Evolutionary conservation across 2,797 vertebrate species (phyloP), one percentile per base, ranked within the genome.

Genomic region (Pipistrellus nathusii): DNA sequence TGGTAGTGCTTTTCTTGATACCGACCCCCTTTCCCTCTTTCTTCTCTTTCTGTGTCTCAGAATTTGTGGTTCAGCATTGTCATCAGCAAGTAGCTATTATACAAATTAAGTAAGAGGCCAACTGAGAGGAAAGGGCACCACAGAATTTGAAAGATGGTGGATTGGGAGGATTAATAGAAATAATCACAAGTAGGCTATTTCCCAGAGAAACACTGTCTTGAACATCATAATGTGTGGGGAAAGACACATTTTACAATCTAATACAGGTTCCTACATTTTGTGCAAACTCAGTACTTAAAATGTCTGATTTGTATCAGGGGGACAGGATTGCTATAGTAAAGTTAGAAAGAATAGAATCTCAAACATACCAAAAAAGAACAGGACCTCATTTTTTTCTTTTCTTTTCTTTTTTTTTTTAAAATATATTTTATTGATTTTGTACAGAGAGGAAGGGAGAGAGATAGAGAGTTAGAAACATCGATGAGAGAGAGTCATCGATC

Each of bases 71-170:
- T 93, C 30, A 83, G 53, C 71, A 87, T 77, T 35, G 8, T 78
- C 41, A 92, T 76, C 62, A 90, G 66, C 71, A 84, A 92, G 88
- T 68, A 85, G 82, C 81, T 93, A n/a, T n/a, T n/a, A n/a, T n/a
- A 72, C 35, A 57, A 71, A 68, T 89, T 30, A 81, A 15, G 10
- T 35, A 71, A 27, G n/a, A 69, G 35, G 55, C 66, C 72, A 87
- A n/a, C 59, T 53, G 35, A 44, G 25, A 23, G 59, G 17, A 89
- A 64, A 44, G 83, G 12, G 5, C 11, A 84, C 46, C n/a, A 20
- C 21, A 78, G 44, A 94, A 59, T 81, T 77, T 53, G 68, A 90
- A 72, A 82, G 13, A 25, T 80, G 35, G 44, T 84, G 18, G 57
- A 75, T 8, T n/a, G 46, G 25, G 35, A 73, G 35, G 15, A 6